Evolutionary conservation across 1,140 invertebrate genomes (phyloP), one percentile per base, ranked within the genome.

Genomic region (Forficula auricularia): DNA sequence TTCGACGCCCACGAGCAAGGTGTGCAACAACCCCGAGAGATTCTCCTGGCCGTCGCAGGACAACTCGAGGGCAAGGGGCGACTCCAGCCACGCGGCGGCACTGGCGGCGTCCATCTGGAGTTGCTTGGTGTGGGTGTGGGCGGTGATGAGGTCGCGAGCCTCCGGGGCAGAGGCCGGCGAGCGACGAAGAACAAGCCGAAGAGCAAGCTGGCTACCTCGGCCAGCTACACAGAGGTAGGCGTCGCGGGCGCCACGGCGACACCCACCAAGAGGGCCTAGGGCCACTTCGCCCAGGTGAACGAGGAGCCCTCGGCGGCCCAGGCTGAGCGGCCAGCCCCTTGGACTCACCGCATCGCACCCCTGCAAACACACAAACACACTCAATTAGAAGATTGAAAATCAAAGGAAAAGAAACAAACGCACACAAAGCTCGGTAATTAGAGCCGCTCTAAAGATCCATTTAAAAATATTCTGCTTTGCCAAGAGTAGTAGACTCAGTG

Each of bases 1-100:
- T 55, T 78, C 75, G 16, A 77, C 71, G 38, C 70, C 71, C 15
- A 77, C 68, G 32, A 78, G 57, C 18, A 77, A 62, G 50, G 66
- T 72, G 48, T 71, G 67, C 42, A 77, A 63, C 43, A 75, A 61
- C 43, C 69, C 66, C 14, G 71, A 70, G 33, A 77, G 52, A 30
- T 72, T 69, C 19, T 66, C 61, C 46, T 64, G 65, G 39, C 55
- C 40, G 33, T 35, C 10, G 9, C 35, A 14, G n/a, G 40, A 44
- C 16, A 47, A 45, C 12, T 54, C 54, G 10, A 57, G 38, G 6
- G 49, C 22, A 10, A 50, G 18, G 0, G 54, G 52, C 4, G 47
- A 55, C 44, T 48, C 54, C 19, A 53, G 42, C 18, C 58, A 58
- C 53, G 63, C 61, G 58, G 62, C 60, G 56, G 60, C 57, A 51